Conservation (phyloP, 1,140 invertebrate species). For the Cydia fagiglandana region DNA sequence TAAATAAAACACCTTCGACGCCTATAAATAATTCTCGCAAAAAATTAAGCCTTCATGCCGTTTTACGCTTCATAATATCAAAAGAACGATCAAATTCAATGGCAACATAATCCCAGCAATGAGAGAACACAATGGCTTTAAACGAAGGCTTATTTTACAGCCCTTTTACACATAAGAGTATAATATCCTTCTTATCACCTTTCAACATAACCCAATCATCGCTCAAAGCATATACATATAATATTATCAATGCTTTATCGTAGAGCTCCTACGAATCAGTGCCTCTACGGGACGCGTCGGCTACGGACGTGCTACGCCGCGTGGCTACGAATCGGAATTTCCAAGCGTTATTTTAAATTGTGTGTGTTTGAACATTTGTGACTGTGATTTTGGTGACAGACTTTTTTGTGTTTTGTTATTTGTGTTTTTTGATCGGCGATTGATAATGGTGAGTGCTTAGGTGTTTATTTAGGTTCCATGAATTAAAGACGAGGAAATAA, state of each 20-base stretch:
- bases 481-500: not conserved
- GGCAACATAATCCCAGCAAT: not conserved
- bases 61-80: constrained; percentile 5
- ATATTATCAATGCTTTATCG: constrained; percentile 8
- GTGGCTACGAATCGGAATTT: not conserved
- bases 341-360: constrained; percentile 2
- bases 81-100: constrained; percentile 9
- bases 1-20: too few relatives aligned
- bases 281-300: constrained; percentile 8
- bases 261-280: constrained; percentile 3
- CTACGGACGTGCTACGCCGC: not conserved
- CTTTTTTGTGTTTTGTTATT: not conserved
- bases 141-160: not conserved
- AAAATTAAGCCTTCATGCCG: not conserved
- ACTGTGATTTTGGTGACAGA: not conserved
- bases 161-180: not conserved
- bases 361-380: not conserved
- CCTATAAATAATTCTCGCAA: not conserved
- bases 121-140: not conserved
- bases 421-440: not conserved
- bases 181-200: not conserved
- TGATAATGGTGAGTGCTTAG: not conserved
- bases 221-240: not conserved
- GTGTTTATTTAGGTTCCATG: not conserved
- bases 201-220: not conserved